These are phyloP conservation scores for Spinibarbus caldwelli DNA, from an alignment of 2,797 vertebrate species.

Conservation along the genomic window DNA sequence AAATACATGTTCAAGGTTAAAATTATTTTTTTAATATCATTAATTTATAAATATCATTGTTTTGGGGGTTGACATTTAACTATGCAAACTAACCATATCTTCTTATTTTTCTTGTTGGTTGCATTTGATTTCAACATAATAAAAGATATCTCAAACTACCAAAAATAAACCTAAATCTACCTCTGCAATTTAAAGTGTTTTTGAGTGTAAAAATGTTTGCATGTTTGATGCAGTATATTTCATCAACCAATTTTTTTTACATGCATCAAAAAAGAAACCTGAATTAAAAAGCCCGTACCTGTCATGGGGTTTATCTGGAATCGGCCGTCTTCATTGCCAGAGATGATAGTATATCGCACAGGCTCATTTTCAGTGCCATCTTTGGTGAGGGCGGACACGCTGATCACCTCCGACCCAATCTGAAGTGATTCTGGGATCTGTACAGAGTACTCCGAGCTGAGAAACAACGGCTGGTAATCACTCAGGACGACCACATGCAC, in stretches of 20 bases:
- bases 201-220: neutral
- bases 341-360: conserved; percentile 83
- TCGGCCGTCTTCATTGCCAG: conserved; percentile 85
- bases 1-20: neutral
- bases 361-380: conserved; percentile 76
- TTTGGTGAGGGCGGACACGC: conserved; percentile 79
- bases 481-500: conserved; percentile 89
- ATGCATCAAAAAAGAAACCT: neutral
- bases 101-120: neutral
- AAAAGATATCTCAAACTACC: no score
- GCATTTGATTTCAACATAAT: neutral
- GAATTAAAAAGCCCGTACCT: conserved; percentile 74
- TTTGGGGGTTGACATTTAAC: neutral
- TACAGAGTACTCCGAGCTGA: conserved; percentile 82
- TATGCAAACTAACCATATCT: neutral
- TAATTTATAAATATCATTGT: no score
- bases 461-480: conserved; percentile 91
- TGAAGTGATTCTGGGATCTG: conserved; percentile 84
- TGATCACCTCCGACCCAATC: conserved; percentile 84
- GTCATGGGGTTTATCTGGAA: conserved; percentile 85
- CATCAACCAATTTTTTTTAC: neutral
- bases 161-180: no score
- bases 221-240: neutral
- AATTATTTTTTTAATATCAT: no score
- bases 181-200: no score